Evolutionary conservation across 1,140 invertebrate species (phyloP), one percentile per base, ranked within the genome.

Genomic region (Arctopsyche grandis): DNA sequence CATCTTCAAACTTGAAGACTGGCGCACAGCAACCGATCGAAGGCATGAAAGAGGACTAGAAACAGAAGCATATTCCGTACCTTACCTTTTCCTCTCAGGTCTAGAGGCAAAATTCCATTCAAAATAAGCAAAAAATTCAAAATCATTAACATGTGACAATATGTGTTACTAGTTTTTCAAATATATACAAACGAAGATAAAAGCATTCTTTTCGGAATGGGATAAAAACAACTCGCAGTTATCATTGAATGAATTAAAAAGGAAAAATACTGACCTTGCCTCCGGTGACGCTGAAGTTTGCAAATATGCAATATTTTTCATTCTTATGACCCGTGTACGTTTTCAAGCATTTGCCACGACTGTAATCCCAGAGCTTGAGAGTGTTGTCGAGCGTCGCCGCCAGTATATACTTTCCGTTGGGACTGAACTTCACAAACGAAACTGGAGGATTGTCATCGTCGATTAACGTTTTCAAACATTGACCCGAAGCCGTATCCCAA

Each of bases 291-390:
- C 98, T 99, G 87, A 99, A 99, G 88, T 99, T 99, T 22, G 99
- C 98, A 89, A 99, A 99, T 86, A 99, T 98, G 86, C 99, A 99
- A 88, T 99, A 99, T 87, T 99, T 99, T 89, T 99, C 97, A 90
- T 99, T 99, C 86, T 95, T 96, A 87, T 99, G 99, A 0, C 98
- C 98, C 0, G 94, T 96, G 83, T 99, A 99, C 0, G 97, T 98
- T 90, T 99, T 99, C 16, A 99, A 89, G 88, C 97, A 99, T 89
- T 97, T 97, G 74, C 94, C 95, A 91, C 99, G 99, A 79, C 96
- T 98, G 87, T 99, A 99, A 87, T 99, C 99, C 99, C 99, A 99
- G 60, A 99, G 87, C 89, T 99, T 99, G 1, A 99, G 90, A 9
- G 97, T 99, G 86, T 99, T 99, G 87, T 99, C 98, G 76, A 99